Evolutionary conservation across 1,140 invertebrate species (phyloP).

Genomic region (Drosophila bocki): DNA sequence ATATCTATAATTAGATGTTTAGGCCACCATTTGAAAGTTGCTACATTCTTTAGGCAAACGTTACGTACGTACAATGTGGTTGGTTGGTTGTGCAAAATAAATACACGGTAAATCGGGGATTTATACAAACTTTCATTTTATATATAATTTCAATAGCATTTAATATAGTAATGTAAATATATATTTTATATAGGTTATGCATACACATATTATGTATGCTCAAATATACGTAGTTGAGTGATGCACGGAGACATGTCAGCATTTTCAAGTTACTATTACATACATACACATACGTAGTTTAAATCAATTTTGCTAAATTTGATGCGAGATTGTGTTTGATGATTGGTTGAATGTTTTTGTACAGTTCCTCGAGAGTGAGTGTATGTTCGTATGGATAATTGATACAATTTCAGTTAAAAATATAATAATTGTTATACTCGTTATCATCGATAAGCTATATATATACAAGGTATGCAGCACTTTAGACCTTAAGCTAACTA

Average conservation of each 20-base stretch:
- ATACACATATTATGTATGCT: slow-evolving; percentile 42
- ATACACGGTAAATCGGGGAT: slow-evolving; percentile 40
- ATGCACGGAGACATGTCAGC: slow-evolving; percentile 74
- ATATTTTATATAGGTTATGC: slow-evolving; percentile 48
- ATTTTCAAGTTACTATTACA: slow-evolving; percentile 55
- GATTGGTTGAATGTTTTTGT: slow-evolving; percentile 58
- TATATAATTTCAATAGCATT: slow-evolving; percentile 62
- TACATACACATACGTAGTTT: slow-evolving; percentile 36
- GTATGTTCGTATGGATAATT: slow-evolving; percentile 38
- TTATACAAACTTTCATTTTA: slow-evolving; percentile 74
- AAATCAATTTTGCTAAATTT: slow-evolving; percentile 72
- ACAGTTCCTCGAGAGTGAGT: slow-evolving; percentile 40
- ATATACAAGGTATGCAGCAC: slow-evolving; percentile 39
- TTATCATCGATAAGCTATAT: slow-evolving; percentile 46
- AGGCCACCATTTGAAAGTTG: slow-evolving; percentile 52
- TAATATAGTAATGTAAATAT: slow-evolving; percentile 51
- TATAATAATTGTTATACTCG: slow-evolving; percentile 44
- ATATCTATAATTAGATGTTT: slow-evolving; percentile 29
- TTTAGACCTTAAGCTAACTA: slow-evolving; percentile 43
- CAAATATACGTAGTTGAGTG: slow-evolving; percentile 69
- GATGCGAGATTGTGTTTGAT: slow-evolving; percentile 43
- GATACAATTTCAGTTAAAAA: slow-evolving; percentile 51
- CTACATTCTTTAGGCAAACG: slow-evolving; percentile 30
- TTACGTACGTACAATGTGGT: slow-evolving; percentile 31
- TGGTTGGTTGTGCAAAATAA: slow-evolving; percentile 41